Percentiles rank a stretch among this genome's conserved stretches.
Evolutionary conservation across 2,888 invertebrate species (phyloP).

Genomic region (Nephrocerus scutellatus): DNA sequence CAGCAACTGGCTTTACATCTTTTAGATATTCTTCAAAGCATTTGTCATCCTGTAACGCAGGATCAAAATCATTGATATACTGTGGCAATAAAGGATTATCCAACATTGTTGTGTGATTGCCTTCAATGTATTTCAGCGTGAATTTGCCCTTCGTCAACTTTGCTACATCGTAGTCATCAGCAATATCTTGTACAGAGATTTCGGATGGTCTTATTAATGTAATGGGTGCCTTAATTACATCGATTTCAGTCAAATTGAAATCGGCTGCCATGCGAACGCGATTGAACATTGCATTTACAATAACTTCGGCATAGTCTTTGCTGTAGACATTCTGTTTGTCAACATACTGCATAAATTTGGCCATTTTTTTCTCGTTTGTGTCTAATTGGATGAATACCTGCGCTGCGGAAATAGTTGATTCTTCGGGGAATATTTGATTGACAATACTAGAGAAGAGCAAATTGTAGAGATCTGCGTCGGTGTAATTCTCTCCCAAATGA

Average conservation of each 20-base stretch:
- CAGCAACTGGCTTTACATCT: conserved; percentile 27
- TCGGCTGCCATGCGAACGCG: conserved; percentile 52
- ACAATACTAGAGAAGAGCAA: conserved; percentile 34
- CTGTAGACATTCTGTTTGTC: conserved; percentile 46
- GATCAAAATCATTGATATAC: conserved; percentile 53
- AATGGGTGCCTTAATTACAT: conserved; percentile 53
- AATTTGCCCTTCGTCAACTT: conserved; percentile 54
- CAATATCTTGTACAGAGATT: conserved; percentile 50
- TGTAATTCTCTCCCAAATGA: conserved; percentile 32
- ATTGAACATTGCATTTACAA: conserved; percentile 49
- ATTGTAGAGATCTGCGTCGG: conserved; percentile 38
- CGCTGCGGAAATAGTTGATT: conserved; percentile 34
- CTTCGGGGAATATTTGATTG: conserved; percentile 40
- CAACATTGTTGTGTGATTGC: conserved; percentile 64
- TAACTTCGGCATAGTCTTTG: conserved; percentile 43
- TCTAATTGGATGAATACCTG: conserved; percentile 50
- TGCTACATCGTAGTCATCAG: conserved; percentile 61
- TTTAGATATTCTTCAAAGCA: conserved; percentile 38
- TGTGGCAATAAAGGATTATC: conserved; percentile 59
- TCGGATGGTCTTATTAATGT: conserved; percentile 60
- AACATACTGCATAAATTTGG: conserved; percentile 47
- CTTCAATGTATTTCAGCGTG: conserved; percentile 59
- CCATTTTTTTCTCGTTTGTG: conserved; percentile 55
- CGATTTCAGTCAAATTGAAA: conserved; percentile 45
- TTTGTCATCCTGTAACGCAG: conserved; percentile 36